Base-by-base conservation (phyloP, 2,888 invertebrate species). In the Netelia fuscicornis region DNA sequence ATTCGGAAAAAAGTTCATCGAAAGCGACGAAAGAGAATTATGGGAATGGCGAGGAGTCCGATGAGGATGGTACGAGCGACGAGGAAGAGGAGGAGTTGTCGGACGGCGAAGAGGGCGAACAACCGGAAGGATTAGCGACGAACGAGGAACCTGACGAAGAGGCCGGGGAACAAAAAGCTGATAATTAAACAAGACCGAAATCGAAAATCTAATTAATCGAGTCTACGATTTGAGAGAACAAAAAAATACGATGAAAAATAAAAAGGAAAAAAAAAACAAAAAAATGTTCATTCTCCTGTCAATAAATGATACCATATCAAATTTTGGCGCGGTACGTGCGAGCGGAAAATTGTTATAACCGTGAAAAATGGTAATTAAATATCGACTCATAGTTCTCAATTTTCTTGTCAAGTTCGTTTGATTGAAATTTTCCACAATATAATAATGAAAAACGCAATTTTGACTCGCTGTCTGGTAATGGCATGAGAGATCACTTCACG, bases 81-180 rank as follows among this genome's bases (percentile, higher is more conserved):
- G 80, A 76, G 17, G 84, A 84, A 23, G 81, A 80, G n/a, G 81
- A 72, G 25, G 77, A 68, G 6, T 71, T 60, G 11, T 37, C 56
- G 30, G 76, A 64, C 42, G 76, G 65, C 13, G 37, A 78, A 10
- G 48, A 60, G 42, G 81, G 62, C 10, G 52, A 67, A 62, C 67
- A 62, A 23, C 54, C 68, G 25, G 78, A 56, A 70, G 74, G 65
- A 42, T 70, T 64, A 11, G 20, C 48, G 2, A n/a, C 25, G 42
- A 68, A 75, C 11, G 75, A 78, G 42, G 60, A 70, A 48, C 30
- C 20, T 8, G 56, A 70, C 13, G 74, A 83, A 30, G 42, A 58
- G 48, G 52, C 37, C 52, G 68, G 70, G 48, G 75, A 70, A 11
- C 64, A 17, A 54, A 60, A 52, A 0, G 13, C 17, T 30, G 72